These are phyloP conservation scores for Germaria angustata DNA, from an alignment of 2,888 invertebrate species.

Conservation along the genomic window DNA sequence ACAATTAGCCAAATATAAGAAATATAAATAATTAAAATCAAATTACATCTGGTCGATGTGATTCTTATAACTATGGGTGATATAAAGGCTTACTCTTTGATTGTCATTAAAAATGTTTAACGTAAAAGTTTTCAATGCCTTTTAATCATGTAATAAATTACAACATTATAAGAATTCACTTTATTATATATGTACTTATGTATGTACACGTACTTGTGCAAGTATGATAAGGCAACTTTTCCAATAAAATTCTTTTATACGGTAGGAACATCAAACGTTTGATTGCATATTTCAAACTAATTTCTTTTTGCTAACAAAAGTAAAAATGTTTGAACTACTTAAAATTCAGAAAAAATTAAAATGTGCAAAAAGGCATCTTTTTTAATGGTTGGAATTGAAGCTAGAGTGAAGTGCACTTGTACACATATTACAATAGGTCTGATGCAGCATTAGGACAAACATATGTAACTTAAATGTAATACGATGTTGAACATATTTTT, in stretches of 20 bases:
- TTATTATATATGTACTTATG: constrained; percentile 3
- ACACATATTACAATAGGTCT: constrained; percentile 8
- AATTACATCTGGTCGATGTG: background rate
- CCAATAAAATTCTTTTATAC: constrained; percentile 39
- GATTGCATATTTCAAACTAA: constrained; percentile 70
- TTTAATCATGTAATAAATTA: constrained; percentile 51
- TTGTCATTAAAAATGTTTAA: background rate
- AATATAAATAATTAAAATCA: background rate
- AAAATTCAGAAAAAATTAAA: constrained; percentile 46
- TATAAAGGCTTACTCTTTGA: background rate
- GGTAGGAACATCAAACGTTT: constrained; percentile 50
- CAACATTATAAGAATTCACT: constrained; percentile 13
- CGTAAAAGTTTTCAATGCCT: constrained; percentile 22
- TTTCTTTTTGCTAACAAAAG: constrained; percentile 63
- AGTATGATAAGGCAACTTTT: constrained; percentile 39
- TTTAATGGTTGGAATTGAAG: constrained; percentile 22
- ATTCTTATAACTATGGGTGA: background rate
- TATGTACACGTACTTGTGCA: constrained; percentile 25
- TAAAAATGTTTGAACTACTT: constrained; percentile 59
- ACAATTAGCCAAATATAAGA: background rate
- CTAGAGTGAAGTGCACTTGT: constrained; percentile 57
- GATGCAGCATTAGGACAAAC: constrained; percentile 50
- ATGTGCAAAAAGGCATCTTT: constrained; percentile 48
- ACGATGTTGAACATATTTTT: constrained; percentile 29
- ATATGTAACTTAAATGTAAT: constrained; percentile 56